phyloP scores from a whole-genome alignment of 1,140 invertebrate genomes.

The Eupristina koningsbergeri region DNA sequence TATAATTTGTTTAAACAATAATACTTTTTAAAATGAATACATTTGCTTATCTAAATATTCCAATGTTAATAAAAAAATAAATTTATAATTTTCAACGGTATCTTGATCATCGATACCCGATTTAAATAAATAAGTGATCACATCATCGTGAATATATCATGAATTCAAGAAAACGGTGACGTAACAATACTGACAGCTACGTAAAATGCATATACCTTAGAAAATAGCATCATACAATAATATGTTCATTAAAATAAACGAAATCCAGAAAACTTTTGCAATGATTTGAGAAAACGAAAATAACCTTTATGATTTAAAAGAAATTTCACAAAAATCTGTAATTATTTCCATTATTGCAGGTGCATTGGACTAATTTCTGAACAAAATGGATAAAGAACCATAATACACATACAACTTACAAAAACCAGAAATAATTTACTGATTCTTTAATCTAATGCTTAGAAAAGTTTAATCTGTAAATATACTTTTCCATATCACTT shows the following conservation, averaged over 20 bases:
- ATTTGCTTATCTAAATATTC: not conserved
- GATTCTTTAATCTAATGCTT: no score
- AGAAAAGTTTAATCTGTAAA: no score
- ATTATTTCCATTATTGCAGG: not conserved
- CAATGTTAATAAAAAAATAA: no score
- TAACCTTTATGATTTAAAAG: conserved; percentile 1
- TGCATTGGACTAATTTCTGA: conserved; percentile 23
- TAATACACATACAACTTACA: no score
- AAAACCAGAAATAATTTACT: no score
- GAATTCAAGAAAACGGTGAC: not conserved
- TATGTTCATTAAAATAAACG: not conserved
- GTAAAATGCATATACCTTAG: not conserved
- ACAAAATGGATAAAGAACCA: no score
- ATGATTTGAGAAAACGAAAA: not conserved
- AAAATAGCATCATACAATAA: not conserved
- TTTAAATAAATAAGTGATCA: conserved; percentile 10
- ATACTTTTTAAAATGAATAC: not conserved
- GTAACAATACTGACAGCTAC: not conserved
- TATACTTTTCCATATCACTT: no score
- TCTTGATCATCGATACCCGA: not conserved
- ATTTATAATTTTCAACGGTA: no score
- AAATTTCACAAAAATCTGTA: not conserved
- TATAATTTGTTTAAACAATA: not conserved
- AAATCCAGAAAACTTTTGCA: not conserved
- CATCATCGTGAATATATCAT: conserved; percentile 2